A percentile compares a stretch with the other conserved stretches of the same genome.
Conservation (phyloP, 2,113 vertebrate genomes). For the Zapus hudsonius region DNA sequence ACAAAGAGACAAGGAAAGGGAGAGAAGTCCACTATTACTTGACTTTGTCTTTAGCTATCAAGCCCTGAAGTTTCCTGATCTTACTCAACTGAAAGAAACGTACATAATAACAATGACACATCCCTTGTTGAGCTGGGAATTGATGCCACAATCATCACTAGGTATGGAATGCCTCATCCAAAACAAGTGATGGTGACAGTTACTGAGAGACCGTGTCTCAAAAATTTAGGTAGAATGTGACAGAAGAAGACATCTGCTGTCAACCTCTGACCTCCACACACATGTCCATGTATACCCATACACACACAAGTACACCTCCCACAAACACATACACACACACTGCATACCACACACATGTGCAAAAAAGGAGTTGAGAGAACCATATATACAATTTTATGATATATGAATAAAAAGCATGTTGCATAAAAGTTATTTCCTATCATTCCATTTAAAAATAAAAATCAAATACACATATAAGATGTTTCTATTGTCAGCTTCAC, state of each 20-base stretch:
- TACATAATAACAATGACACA: not conserved
- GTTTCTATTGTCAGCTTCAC: too few species aligned
- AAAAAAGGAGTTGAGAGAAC: too few species aligned
- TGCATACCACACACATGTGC: too few species aligned
- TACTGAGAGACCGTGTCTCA: not conserved
- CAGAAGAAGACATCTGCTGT: too few species aligned
- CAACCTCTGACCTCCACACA: too few species aligned
- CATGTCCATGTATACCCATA: too few species aligned
- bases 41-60: not conserved
- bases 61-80: not conserved
- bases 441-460: not conserved
- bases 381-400: not conserved
- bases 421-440: not conserved
- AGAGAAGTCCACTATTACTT: not conserved
- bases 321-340: too few species aligned
- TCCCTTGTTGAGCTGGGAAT: not conserved
- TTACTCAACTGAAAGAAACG: not conserved
- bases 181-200: not conserved
- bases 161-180: accelerated
- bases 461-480: not conserved
- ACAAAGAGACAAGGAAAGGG: not conserved
- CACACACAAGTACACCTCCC: too few species aligned
- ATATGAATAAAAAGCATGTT: not conserved
- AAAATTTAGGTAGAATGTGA: too few species aligned
- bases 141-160: not conserved